Evolutionary conservation across 2,113 vertebrate genomes (phyloP), one percentile per base, ranked within the genome.

Genomic region (Micronycteris hirsuta): DNA sequence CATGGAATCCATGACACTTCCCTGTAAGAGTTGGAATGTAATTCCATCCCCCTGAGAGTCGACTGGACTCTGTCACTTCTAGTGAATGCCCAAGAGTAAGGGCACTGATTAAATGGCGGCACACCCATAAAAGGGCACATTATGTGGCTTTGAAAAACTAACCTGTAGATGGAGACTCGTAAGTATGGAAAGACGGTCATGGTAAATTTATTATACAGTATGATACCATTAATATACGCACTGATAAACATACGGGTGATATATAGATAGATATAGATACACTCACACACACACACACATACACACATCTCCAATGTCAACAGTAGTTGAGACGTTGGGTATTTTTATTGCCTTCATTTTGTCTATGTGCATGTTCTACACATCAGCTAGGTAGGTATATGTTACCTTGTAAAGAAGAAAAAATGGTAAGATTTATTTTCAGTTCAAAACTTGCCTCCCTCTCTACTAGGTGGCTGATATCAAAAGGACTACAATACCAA

Each of bases 81-180:
- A 82, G 16, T 76, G n/a, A 91, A 80, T 36, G 65, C 33, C 90
- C 43, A 86, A 87, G 76, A 95, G 24, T 63, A 92, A 80, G 31
- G 26, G 49, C 19, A 82, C 15, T 73, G 43, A 93, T 61, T 86
- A 93, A 88, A 47, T 49, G 65, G 68, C 22, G 33, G 28, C 54
- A 63, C 36, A 82, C 47, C 76, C 41, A 33, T 65, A 49, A 24
- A 80, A 80, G 43, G 78, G 41, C 81, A 86, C 43, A 47, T 54
- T 52, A 93, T 56, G 58, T 56, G 68, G 54, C 31, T 92, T 88
- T 74, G 52, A 63, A 91, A 96, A 95, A 31, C 31, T 61, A 52
- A n/a, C 4, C 20, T 76, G 3, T 63, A 24, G 38, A 56, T 83
- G 38, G 94, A 81, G 89, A 68, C 38, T 89, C 38, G 43, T 76